phyloP scores from a whole-genome alignment of 2,113 vertebrate species.

The Bufo bufo region DNA sequence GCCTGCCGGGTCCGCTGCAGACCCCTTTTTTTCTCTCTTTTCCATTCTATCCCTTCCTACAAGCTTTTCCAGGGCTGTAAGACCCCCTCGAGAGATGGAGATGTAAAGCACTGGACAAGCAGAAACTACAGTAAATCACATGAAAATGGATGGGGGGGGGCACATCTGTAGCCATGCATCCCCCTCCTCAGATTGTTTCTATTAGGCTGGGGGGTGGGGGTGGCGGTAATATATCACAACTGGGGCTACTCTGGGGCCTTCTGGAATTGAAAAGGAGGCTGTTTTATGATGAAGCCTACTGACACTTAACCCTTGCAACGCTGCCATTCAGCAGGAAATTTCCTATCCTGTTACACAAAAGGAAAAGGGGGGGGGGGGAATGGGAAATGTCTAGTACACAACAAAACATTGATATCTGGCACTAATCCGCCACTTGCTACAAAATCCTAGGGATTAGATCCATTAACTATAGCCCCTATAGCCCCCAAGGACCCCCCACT shows the following conservation, averaged over 20 bases:
- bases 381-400: background rate
- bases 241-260: constrained; percentile 32
- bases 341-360: constrained; percentile 16
- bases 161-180: constrained; percentile 39
- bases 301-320: constrained; percentile 7
- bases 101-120: background rate
- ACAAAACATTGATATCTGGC: background rate
- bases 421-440: background rate
- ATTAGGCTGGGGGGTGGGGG: constrained; percentile 38
- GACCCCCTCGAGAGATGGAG: background rate
- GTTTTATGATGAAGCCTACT: constrained; percentile 40
- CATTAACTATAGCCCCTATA: no score
- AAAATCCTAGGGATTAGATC: no score
- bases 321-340: background rate
- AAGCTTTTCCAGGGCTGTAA: background rate
- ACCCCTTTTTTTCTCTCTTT: background rate
- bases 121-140: constrained; percentile 56
- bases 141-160: constrained; percentile 35
- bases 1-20: background rate
- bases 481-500: background rate
- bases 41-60: background rate
- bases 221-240: constrained; percentile 49
- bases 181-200: constrained; percentile 40
- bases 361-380: background rate
- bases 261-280: constrained; percentile 45